Evolutionary conservation across 2,888 invertebrate genomes (phyloP).

Genomic region (Vesta saturnalis): DNA sequence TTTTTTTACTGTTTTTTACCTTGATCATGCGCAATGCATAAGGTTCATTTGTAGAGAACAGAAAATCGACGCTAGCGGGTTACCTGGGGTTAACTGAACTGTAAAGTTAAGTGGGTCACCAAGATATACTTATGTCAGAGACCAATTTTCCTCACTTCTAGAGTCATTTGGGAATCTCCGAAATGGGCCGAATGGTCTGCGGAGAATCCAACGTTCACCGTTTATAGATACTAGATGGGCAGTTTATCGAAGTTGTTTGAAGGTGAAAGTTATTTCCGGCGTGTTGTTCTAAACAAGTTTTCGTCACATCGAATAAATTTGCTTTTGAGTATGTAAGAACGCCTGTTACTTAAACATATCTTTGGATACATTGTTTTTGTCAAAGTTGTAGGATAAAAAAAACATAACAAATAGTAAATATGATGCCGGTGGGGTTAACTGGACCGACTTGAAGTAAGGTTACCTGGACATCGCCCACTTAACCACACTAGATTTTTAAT

Average conservation of each 20-base stretch:
- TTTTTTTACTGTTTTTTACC: too few species aligned
- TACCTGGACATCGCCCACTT: too few species aligned
- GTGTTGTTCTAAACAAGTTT: too few species aligned
- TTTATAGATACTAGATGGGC: background rate
- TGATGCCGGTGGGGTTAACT: background rate
- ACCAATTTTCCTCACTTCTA: background rate
- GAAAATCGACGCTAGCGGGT: too few species aligned
- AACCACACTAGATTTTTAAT: too few species aligned
- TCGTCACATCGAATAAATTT: background rate
- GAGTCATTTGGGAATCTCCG: background rate
- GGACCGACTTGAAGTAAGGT: background rate
- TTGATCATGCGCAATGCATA: too few species aligned
- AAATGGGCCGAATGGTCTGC: background rate
- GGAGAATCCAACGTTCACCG: too few species aligned
- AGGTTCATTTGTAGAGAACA: too few species aligned
- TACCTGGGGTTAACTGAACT: background rate
- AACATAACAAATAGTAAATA: background rate
- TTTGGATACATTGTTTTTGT: background rate
- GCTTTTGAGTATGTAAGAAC: background rate
- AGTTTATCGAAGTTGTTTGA: too few species aligned
- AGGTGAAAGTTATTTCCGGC: too few species aligned
- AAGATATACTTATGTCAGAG: background rate
- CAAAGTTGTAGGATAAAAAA: background rate
- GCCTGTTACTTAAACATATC: background rate
- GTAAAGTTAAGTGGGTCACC: background rate